A percentile compares a stretch with the other conserved stretches of the same genome.
These are phyloP conservation scores for Gadopsis bispinosus DNA, from an alignment of 2,797 vertebrate species.

Conservation along the genomic window DNA sequence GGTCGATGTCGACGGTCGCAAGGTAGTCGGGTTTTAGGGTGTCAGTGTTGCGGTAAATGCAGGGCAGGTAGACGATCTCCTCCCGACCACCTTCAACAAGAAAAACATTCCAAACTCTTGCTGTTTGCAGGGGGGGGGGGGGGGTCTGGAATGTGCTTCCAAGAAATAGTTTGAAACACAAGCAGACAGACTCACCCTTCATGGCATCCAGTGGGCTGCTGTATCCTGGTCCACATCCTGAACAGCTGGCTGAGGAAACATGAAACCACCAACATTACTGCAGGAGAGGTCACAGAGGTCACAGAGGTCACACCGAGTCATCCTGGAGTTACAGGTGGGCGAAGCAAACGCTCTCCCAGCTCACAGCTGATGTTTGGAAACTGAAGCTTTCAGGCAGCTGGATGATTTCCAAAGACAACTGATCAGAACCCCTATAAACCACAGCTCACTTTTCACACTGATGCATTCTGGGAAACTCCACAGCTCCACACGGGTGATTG, in stretches of 20 bases:
- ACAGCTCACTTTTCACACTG: too few relatives aligned
- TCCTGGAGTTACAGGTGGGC: too few relatives aligned
- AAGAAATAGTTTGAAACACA: too few relatives aligned
- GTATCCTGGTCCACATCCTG: conserved; percentile 91
- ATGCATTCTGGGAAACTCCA: too few relatives aligned
- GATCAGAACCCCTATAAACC: too few relatives aligned
- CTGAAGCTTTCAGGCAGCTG: too few relatives aligned
- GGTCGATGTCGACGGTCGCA: conserved; percentile 92
- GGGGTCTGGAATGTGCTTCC: too few relatives aligned
- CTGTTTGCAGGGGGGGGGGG: neutral
- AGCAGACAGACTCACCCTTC: conserved; percentile 85
- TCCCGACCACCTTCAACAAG: conserved; percentile 87
- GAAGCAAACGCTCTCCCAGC: too few relatives aligned
- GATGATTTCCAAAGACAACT: too few relatives aligned
- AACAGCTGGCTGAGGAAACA: conserved; percentile 83
- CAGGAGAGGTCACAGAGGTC: conserved; percentile 1
- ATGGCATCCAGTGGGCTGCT: conserved; percentile 90
- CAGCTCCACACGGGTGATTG: neutral
- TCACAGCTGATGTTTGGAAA: too few relatives aligned
- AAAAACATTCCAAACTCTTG: neutral
- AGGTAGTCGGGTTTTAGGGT: conserved; percentile 91
- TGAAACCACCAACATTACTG: neutral
- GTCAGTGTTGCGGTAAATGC: conserved; percentile 91
- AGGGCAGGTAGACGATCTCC: conserved; percentile 92
- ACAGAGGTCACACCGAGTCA: conserved; percentile 14